phyloP scores from a whole-genome alignment of 2,888 invertebrate species.

The Aphidius colemani region DNA sequence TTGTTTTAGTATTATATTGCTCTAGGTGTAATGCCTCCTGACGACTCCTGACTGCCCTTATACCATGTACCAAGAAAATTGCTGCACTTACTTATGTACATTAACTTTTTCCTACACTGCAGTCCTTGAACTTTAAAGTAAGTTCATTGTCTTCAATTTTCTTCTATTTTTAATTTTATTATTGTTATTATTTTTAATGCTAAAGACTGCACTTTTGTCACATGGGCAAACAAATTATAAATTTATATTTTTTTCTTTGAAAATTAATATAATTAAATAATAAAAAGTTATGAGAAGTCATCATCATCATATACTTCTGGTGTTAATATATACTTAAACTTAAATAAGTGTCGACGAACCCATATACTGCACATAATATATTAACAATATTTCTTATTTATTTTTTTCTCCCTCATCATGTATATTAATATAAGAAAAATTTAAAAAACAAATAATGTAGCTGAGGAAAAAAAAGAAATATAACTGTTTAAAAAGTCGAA shows the following conservation, averaged over 20 bases:
- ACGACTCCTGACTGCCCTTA: background rate
- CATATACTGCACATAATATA: background rate
- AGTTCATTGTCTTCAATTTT: constrained; percentile 16
- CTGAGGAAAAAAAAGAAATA: background rate
- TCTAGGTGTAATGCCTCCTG: background rate
- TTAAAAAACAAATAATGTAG: background rate
- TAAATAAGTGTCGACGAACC: constrained; percentile 30
- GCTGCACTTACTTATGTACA: constrained; percentile 15
- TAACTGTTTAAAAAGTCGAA: constrained; percentile 1
- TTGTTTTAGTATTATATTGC: no score
- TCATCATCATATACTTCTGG: no score
- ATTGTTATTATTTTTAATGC: background rate
- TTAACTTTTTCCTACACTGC: constrained; percentile 16
- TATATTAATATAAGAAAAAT: no score
- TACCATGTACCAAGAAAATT: constrained; percentile 14
- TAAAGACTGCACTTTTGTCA: no score
- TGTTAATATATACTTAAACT: background rate
- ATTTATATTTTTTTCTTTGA: no score
- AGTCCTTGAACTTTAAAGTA: constrained; percentile 9
- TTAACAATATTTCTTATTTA: no score
- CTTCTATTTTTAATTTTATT: constrained; percentile 24
- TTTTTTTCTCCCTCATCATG: no score
- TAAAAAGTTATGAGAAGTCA: background rate
- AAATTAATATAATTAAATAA: no score
- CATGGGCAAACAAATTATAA: no score